phyloP scores from a whole-genome alignment of 2,888 invertebrate species.

The Ptychoptera contaminata region DNA sequence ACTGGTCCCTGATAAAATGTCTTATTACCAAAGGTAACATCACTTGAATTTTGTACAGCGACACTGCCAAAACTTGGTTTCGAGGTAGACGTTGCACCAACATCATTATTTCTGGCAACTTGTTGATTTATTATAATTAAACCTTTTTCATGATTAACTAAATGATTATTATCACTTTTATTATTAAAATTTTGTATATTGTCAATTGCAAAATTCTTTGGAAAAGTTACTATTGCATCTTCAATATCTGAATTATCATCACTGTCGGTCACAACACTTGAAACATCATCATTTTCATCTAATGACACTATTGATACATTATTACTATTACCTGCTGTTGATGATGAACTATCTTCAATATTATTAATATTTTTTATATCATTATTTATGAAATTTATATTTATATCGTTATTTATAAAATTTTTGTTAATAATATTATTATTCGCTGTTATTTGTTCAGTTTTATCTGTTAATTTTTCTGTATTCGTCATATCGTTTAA shows the following conservation, averaged over 20 bases:
- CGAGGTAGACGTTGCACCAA: not conserved
- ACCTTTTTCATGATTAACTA: not conserved
- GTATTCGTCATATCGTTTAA: not conserved
- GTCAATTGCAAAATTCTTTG: not conserved
- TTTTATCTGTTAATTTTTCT: slow-evolving; percentile 9
- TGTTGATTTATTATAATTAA: not conserved
- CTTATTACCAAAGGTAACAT: slow-evolving; percentile 61
- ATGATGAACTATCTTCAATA: not conserved
- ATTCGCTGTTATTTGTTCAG: slow-evolving; percentile 3
- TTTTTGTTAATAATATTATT: not conserved
- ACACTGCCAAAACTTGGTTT: slow-evolving; percentile 42
- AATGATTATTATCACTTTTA: not conserved
- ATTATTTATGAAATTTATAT: not conserved
- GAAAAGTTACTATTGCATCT: not conserved
- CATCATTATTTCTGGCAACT: slow-evolving; percentile 6
- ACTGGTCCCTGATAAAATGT: slow-evolving; percentile 65
- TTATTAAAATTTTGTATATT: not conserved
- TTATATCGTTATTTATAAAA: slow-evolving; percentile 4
- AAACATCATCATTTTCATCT: slow-evolving; percentile 24
- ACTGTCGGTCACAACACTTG: slow-evolving; percentile 25
- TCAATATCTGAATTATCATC: slow-evolving; percentile 16
- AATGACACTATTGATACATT: slow-evolving; percentile 25
- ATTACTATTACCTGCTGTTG: slow-evolving; percentile 12
- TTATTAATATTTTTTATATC: slow-evolving; percentile 2
- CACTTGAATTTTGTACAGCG: slow-evolving; percentile 47